These are phyloP conservation scores for Toxotes lorentzi DNA, from an alignment of 2,797 vertebrate species.

Conservation along the genomic window DNA sequence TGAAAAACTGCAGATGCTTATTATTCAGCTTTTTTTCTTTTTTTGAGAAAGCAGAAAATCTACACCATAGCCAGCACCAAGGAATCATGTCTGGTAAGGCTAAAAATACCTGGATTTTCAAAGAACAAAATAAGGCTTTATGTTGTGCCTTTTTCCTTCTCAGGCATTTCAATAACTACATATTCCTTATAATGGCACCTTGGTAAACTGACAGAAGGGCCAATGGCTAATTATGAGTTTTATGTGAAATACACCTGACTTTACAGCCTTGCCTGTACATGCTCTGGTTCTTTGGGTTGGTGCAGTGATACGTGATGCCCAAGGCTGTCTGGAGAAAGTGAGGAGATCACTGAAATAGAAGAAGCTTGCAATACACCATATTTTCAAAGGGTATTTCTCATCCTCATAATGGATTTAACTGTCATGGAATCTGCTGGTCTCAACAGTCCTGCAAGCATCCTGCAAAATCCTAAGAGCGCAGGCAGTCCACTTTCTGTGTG, in stretches of 20 bases:
- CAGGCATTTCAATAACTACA: neutral
- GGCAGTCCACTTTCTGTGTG: conserved; percentile 10
- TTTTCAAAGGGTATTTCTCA: neutral
- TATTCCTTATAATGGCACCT: neutral
- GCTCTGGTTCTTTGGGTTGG: conserved; percentile 4
- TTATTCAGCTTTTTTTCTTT: too few relatives aligned
- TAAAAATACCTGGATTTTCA: neutral
- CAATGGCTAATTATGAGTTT: neutral
- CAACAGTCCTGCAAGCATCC: conserved; percentile 1
- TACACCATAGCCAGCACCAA: neutral
- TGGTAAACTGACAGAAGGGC: neutral
- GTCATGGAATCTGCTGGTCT: conserved; percentile 6
- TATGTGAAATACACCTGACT: neutral
- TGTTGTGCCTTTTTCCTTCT: neutral
- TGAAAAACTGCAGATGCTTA: too few relatives aligned
- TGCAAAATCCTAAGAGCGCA: conserved; percentile 20
- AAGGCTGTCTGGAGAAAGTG: neutral
- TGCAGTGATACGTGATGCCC: neutral
- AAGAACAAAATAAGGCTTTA: neutral
- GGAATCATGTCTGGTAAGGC: neutral
- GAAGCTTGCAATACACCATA: neutral
- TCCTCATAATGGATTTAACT: conserved; percentile 2
- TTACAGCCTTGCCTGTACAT: neutral
- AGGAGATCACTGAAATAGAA: conserved; percentile 22
- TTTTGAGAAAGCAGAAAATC: neutral